Base-by-base conservation (phyloP, 2,113 vertebrate species). In the Elephantulus edwardii region DNA sequence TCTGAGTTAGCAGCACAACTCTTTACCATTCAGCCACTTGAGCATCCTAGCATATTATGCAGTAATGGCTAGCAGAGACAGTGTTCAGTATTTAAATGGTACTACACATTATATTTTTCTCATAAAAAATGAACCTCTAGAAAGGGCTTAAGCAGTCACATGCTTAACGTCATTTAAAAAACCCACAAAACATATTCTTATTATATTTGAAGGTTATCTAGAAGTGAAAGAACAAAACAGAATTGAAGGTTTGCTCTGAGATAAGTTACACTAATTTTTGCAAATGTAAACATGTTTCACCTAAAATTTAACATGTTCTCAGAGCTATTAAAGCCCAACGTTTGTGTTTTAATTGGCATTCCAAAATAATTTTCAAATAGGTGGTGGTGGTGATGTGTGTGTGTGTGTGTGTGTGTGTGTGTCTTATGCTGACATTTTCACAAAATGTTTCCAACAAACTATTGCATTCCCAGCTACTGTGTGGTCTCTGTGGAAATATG, bases 271-370 rank as follows among this genome's bases (percentile, higher is more conserved):
- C 92, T 91, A 76, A 74, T 92, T 93, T 84, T 20, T 64, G 58
- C 79, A 64, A 88, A 88, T 85, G 64, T 93, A 91, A 95, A 93
- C 62, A 87, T 24, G 38, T 87, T 56, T 89, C 85, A 72, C 94
- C 70, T 92, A 76, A 91, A 93, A 96, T 62, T 62, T 72, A 92
- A n/a, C 44, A 83, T 85, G 48, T 84, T 85, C 77, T 95, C 74
- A n/a, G 60, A 77, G 90, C 92, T 66, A 88, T 68, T 72, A 48
- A 80, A 92, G 75, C 87, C 88, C 93, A 50, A 44, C 88, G 87
- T 94, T 95, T 91, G 75, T 91, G 92, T 91, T 85, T 16, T 20
- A 85, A 88, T 68, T 38, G 52, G 33, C 26, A 6, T 81, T 83
- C 88, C 88, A 91, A 76, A 46, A 76, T 85, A 64, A 68, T 86